phyloP scores from a whole-genome alignment of 2,797 vertebrate species.

The Erithacus rubecula region DNA sequence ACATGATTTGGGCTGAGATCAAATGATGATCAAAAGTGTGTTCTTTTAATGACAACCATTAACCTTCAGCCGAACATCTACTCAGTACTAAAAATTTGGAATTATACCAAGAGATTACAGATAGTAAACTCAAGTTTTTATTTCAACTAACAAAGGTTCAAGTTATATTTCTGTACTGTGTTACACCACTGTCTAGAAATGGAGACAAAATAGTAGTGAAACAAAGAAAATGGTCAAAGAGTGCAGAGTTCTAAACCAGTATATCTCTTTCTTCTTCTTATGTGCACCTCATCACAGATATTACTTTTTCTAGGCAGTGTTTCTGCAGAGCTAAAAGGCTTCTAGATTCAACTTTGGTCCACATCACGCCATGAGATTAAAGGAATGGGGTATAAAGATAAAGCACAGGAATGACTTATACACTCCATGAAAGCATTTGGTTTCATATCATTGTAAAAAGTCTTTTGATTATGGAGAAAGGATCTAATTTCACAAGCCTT shows the following conservation, averaged over 20 bases:
- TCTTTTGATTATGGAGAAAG: slow-evolving; percentile 46
- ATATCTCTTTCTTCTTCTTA: background rate
- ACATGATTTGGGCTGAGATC: background rate
- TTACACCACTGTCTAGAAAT: background rate
- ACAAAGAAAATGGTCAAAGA: background rate
- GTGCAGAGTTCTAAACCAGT: background rate
- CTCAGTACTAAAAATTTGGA: background rate
- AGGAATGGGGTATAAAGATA: slow-evolving; percentile 11
- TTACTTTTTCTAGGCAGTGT: background rate
- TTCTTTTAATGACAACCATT: background rate
- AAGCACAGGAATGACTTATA: slow-evolving; percentile 24
- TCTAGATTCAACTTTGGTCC: slow-evolving; percentile 1
- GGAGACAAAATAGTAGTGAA: background rate
- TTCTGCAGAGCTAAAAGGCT: slow-evolving; percentile 42
- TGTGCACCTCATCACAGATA: background rate
- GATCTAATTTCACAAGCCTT: slow-evolving; percentile 54
- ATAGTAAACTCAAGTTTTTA: background rate
- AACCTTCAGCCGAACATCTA: background rate
- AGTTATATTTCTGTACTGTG: background rate
- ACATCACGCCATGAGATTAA: slow-evolving; percentile 30
- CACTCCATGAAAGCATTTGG: background rate
- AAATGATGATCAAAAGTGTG: background rate
- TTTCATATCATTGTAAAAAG: slow-evolving; percentile 20
- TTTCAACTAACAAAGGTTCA: background rate
- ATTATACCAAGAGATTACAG: background rate